These are phyloP conservation scores for Nomada lathburiana DNA, from an alignment of 2,888 invertebrate genomes.

Conservation along the genomic window DNA sequence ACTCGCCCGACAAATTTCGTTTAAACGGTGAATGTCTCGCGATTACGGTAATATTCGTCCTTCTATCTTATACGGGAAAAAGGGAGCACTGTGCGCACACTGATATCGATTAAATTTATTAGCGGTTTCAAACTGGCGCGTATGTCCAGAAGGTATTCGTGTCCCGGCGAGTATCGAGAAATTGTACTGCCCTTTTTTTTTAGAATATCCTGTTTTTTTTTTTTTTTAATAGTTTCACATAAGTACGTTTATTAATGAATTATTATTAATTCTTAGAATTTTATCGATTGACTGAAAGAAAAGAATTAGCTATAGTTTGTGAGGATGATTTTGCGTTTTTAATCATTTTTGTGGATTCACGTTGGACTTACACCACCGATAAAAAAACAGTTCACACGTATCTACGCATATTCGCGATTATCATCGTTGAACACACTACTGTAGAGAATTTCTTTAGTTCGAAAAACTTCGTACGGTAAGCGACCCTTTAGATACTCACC, in stretches of 20 bases:
- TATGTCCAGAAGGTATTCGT: not conserved
- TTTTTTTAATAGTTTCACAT: not conserved
- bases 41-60: constrained; percentile 20
- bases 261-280: constrained; percentile 2
- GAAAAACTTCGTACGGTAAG: constrained; percentile 74
- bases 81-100: not conserved
- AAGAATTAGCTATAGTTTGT: constrained; percentile 19
- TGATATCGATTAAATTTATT: constrained; percentile 5
- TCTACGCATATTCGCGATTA: constrained; percentile 61
- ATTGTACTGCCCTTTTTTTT: constrained; percentile 4
- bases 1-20: not conserved
- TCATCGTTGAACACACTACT: constrained; percentile 65
- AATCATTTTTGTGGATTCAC: constrained; percentile 52
- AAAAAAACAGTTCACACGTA: constrained; percentile 54
- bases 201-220: not conserved
- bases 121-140: not conserved
- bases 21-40: constrained; percentile 1
- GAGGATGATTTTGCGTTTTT: constrained; percentile 26
- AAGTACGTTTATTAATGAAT: constrained; percentile 14
- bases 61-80: not conserved
- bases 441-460: constrained; percentile 69
- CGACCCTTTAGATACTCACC: constrained; percentile 79
- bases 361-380: constrained; percentile 48
- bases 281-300: not conserved
- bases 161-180: not conserved